Evolutionary conservation across 1,140 invertebrate genomes (phyloP).

Genomic region (Oryzaephilus surinamensis): DNA sequence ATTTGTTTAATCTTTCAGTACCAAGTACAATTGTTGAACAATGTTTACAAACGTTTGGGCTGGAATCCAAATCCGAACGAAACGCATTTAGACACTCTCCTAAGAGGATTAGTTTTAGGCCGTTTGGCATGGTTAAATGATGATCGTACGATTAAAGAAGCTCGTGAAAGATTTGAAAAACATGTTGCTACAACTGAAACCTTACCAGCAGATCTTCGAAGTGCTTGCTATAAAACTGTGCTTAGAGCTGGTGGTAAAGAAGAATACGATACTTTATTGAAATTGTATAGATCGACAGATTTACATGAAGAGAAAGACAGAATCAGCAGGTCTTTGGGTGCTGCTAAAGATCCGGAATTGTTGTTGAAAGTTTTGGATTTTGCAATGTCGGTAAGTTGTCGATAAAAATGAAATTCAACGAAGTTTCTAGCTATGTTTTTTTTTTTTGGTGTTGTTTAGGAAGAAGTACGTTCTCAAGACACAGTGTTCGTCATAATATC

Average conservation of each 20-base stretch:
- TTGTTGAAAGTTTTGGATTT: conserved; percentile 77
- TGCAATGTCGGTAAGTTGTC: conserved; percentile 64
- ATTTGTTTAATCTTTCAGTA: conserved; percentile 42
- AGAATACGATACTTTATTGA: conserved; percentile 67
- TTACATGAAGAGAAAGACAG: conserved; percentile 89
- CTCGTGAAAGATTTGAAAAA: conserved; percentile 57
- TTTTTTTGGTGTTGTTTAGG: conserved; percentile 40
- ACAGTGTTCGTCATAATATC: conserved; percentile 80
- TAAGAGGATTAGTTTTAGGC: conserved; percentile 72
- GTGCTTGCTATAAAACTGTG: conserved; percentile 77
- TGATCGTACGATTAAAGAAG: conserved; percentile 61
- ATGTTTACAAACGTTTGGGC: conserved; percentile 60
- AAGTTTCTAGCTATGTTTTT: too few species aligned
- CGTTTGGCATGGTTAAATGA: conserved; percentile 75
- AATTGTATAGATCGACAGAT: conserved; percentile 74
- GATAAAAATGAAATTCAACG: not conserved
- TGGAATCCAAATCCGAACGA: conserved; percentile 67
- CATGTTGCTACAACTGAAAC: conserved; percentile 44
- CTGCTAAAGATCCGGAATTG: conserved; percentile 56
- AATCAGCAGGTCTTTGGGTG: conserved; percentile 70
- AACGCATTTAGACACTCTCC: conserved; percentile 72
- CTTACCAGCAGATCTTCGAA: conserved; percentile 80
- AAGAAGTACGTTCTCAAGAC: conserved; percentile 86
- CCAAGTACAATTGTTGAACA: conserved; percentile 55
- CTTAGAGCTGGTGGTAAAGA: conserved; percentile 57